Conservation (phyloP, 1,140 invertebrate genomes). For the Drosophila ananassae region DNA sequence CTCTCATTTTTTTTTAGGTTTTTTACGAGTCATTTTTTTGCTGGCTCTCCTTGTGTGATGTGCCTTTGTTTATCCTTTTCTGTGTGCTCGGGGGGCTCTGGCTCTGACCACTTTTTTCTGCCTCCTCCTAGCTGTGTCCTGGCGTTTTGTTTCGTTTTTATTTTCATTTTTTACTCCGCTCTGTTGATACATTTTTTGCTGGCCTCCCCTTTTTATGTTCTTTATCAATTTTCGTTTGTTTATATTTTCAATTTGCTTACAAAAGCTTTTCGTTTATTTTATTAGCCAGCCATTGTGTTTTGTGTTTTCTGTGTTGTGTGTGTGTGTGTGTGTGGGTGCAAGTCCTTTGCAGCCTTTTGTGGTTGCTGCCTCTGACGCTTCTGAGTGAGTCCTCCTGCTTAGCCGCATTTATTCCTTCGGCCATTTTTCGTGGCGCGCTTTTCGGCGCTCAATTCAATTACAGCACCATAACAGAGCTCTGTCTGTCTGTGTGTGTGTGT, state of each 20-base stretch:
- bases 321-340: conserved; percentile 7
- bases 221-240: conserved; percentile 80
- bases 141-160: conserved; percentile 9
- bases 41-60: conserved; percentile 44
- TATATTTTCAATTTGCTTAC: conserved; percentile 83
- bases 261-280: conserved; percentile 82
- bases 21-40: conserved; percentile 33
- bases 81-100: conserved; percentile 46
- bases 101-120: conserved; percentile 52
- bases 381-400: neutral
- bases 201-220: conserved; percentile 20
- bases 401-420: conserved; percentile 30
- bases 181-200: conserved; percentile 35
- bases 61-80: conserved; percentile 59
- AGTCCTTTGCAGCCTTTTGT: conserved; percentile 53
- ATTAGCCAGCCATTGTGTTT: conserved; percentile 73
- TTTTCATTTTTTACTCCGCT: conserved; percentile 36
- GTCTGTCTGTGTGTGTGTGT: conserved; percentile 24
- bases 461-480: conserved; percentile 42
- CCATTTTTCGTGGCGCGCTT: conserved; percentile 63
- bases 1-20: conserved; percentile 27
- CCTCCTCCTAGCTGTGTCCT: conserved; percentile 55
- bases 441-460: conserved; percentile 77
- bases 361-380: conserved; percentile 35
- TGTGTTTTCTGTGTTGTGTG: conserved; percentile 3